phyloP scores from a whole-genome alignment of 2,113 vertebrate species.

The Grammomys dolichurus region DNA sequence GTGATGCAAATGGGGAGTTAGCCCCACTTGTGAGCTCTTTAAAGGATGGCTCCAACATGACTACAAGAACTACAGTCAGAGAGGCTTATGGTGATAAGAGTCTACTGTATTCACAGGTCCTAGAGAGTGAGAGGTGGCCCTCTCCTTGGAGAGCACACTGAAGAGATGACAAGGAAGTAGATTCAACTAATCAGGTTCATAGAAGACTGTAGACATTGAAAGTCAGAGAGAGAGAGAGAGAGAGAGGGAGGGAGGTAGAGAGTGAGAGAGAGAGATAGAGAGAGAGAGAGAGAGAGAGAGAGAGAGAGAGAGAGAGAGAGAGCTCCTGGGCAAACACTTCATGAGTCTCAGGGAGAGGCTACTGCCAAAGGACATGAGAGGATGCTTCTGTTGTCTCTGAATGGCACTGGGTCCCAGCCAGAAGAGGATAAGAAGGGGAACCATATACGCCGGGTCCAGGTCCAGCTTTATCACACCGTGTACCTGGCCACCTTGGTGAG shows the following conservation, averaged over 20 bases:
- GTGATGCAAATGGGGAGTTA: background rate
- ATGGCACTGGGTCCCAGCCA: background rate
- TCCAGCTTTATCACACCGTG: background rate
- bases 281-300: background rate
- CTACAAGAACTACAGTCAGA: background rate
- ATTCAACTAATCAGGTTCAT: background rate
- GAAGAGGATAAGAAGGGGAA: background rate
- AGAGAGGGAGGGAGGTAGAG: background rate
- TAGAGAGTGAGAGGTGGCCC: background rate
- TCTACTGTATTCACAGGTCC: background rate
- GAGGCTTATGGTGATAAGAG: background rate
- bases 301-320: background rate
- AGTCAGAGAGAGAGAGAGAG: background rate
- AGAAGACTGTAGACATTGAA: background rate
- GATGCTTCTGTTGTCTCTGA: background rate
- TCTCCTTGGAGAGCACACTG: background rate
- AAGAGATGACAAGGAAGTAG: background rate
- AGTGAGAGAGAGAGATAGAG: background rate
- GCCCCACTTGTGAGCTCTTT: background rate
- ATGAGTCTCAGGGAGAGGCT: background rate
- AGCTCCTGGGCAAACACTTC: background rate
- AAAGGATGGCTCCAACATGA: background rate
- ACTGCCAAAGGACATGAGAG: background rate
- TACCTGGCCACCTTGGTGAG: background rate
- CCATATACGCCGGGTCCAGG: background rate